These are phyloP conservation scores for Latrodectus elegans DNA, from an alignment of 2,888 invertebrate genomes.

Conservation along the genomic window DNA sequence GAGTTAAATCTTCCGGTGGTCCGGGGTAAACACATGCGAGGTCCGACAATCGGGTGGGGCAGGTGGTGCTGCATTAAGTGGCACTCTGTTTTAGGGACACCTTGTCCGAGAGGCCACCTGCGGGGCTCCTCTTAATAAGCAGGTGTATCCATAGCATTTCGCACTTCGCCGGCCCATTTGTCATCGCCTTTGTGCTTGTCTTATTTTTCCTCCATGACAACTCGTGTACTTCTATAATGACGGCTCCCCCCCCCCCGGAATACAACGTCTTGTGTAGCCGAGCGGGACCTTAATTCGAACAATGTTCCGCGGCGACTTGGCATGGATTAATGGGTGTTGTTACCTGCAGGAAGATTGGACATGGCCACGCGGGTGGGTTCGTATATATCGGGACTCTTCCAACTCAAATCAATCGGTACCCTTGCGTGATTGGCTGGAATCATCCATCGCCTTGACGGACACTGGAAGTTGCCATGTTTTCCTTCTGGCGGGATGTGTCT, in stretches of 20 bases:
- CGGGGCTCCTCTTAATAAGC: constrained; percentile 48
- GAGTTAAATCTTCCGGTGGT: neutral
- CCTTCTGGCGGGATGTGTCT: neutral
- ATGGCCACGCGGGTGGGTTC: constrained; percentile 2
- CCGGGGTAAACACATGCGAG: constrained; percentile 11
- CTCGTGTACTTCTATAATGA: neutral
- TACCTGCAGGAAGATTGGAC: neutral
- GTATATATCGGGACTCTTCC: neutral
- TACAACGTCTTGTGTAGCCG: neutral
- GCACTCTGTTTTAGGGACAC: constrained; percentile 47
- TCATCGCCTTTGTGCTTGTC: constrained; percentile 31
- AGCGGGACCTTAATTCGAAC: constrained; percentile 5
- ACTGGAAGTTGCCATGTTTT: neutral
- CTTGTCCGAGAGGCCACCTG: constrained; percentile 21
- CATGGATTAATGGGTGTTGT: neutral
- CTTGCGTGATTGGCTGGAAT: neutral
- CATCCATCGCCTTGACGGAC: neutral
- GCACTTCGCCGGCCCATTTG: constrained; percentile 49
- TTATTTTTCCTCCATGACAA: neutral
- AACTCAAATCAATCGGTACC: neutral
- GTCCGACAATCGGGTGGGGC: constrained; percentile 41
- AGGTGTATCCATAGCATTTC: constrained; percentile 67
- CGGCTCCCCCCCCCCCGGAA: neutral
- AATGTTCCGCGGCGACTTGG: neutral
- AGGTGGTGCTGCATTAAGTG: constrained; percentile 46